phyloP scores from a whole-genome alignment of 2,888 invertebrate genomes.

The Platerodrilus igneus region DNA sequence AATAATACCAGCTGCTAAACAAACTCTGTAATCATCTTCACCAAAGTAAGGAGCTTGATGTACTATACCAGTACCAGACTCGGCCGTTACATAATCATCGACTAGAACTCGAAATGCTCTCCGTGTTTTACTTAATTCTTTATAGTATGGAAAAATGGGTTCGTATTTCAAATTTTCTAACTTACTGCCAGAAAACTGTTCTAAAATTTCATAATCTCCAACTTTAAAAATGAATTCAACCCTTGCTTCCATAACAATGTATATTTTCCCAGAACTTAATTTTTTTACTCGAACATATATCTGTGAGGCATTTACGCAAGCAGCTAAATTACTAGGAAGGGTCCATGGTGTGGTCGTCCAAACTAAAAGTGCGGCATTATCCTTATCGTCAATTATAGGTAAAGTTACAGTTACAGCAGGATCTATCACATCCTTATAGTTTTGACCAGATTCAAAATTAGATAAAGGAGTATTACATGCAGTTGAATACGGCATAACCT shows the following conservation, averaged over 20 bases:
- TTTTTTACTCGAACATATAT: slow-evolving; percentile 79
- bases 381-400: slow-evolving; percentile 65
- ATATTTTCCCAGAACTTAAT: slow-evolving; percentile 61
- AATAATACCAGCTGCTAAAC: slow-evolving; percentile 59
- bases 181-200: slow-evolving; percentile 73
- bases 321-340: slow-evolving; percentile 89
- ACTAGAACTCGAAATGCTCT: slow-evolving; percentile 80
- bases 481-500: slow-evolving; percentile 99
- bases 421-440: slow-evolving; percentile 97
- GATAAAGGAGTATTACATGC: slow-evolving; percentile 96
- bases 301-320: slow-evolving; percentile 88
- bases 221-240: slow-evolving; percentile 69
- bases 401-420: slow-evolving; percentile 91
- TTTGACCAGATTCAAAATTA: slow-evolving; percentile 98
- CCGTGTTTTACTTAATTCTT: slow-evolving; percentile 50
- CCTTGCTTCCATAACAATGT: slow-evolving; percentile 81
- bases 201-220: slow-evolving; percentile 72
- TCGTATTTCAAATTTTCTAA: slow-evolving; percentile 78
- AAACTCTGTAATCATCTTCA: slow-evolving; percentile 93
- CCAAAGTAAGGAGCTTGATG: slow-evolving; percentile 99
- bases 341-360: slow-evolving; percentile 99
- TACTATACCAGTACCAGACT: slow-evolving; percentile 95
- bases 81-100: slow-evolving; percentile 92
- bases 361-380: slow-evolving; percentile 67
- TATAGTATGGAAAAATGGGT: slow-evolving; percentile 89